A percentile compares a stretch with the other conserved stretches of the same genome.
Conservation (phyloP, 2,113 vertebrate genomes). For the Oncorhynchus nerka region DNA sequence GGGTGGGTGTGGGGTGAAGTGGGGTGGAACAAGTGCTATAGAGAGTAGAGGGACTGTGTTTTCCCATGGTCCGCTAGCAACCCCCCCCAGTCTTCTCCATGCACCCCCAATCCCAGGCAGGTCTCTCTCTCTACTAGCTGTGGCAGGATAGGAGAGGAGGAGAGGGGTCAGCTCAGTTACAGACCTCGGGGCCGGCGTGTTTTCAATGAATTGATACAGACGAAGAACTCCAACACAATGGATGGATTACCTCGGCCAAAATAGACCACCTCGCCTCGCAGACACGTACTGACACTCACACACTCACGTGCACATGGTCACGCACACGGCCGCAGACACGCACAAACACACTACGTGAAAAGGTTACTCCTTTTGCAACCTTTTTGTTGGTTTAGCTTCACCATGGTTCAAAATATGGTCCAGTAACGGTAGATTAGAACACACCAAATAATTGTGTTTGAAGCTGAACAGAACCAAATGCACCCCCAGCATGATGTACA, state of each 20-base stretch:
- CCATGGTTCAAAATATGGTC: neutral
- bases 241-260: constrained; percentile 77
- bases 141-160: constrained; percentile 31
- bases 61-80: constrained; percentile 77
- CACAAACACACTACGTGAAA: neutral
- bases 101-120: constrained; percentile 44
- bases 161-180: constrained; percentile 81
- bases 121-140: constrained; percentile 29
- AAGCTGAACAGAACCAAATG: no score
- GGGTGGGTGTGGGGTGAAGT: constrained; percentile 70
- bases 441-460: no score
- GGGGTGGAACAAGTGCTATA: constrained; percentile 75
- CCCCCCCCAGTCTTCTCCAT: constrained; percentile 21
- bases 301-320: constrained; percentile 14
- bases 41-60: constrained; percentile 70
- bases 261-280: constrained; percentile 56
- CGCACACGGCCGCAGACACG: neutral
- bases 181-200: constrained; percentile 76
- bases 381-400: neutral
- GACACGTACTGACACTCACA: constrained; percentile 40
- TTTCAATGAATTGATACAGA: constrained; percentile 82
- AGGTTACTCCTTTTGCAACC: neutral
- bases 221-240: constrained; percentile 78
- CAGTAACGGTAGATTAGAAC: no score
- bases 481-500: no score